These are phyloP conservation scores for Micronisus gabar DNA, from an alignment of 2,113 vertebrate genomes.

Conservation along the genomic window DNA sequence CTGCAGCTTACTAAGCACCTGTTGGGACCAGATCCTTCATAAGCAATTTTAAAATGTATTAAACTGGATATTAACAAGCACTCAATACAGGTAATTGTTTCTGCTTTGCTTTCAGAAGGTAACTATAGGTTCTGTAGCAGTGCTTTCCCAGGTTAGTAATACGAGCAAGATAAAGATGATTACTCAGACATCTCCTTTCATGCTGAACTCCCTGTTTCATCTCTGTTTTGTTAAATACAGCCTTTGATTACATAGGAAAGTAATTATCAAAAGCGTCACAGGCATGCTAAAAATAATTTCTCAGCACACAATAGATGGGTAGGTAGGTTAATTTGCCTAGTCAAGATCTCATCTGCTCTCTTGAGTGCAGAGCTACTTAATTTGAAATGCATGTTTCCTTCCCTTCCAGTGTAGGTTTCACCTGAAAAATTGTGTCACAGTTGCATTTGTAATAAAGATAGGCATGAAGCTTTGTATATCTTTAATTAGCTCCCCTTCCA, in stretches of 20 bases:
- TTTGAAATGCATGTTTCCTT: not conserved
- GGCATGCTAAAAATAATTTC: slow-evolving; percentile 16
- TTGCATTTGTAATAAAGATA: not conserved
- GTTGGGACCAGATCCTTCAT: not conserved
- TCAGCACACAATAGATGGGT: not conserved
- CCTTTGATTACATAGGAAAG: not conserved
- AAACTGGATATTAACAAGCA: not conserved
- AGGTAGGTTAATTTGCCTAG: slow-evolving; percentile 10
- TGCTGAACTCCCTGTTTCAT: not conserved
- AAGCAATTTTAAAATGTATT: not conserved
- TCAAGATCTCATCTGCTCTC: not conserved
- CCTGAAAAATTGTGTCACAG: not conserved
- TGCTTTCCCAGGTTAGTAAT: not conserved
- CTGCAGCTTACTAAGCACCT: not conserved
- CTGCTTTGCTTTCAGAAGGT: not conserved
- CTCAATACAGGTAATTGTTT: not conserved
- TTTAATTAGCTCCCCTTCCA: not conserved
- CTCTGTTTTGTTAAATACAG: not conserved
- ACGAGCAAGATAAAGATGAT: not conserved
- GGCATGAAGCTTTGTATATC: not conserved
- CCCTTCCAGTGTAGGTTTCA: not conserved
- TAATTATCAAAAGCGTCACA: slow-evolving; percentile 2
- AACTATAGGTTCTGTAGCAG: not conserved
- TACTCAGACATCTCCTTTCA: not conserved
- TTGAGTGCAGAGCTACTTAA: not conserved